Evolutionary conservation across 2,113 vertebrate genomes (phyloP), one percentile per base, ranked within the genome.

Genomic region (Narcine bancroftii): DNA sequence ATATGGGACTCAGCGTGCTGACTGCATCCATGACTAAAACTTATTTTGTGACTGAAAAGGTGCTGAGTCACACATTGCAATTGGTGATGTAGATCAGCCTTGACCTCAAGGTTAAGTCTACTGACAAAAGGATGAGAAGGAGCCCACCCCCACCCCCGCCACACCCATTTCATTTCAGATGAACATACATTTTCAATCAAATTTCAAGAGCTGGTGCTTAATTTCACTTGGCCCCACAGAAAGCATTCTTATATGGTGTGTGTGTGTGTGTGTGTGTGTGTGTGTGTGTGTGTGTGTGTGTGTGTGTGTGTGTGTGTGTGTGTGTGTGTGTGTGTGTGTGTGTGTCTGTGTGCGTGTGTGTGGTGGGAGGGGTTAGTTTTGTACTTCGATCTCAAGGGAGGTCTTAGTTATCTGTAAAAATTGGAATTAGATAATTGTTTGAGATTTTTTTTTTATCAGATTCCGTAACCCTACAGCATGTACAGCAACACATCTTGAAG

Each of bases 391-490:
- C 79, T 2, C 79, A 29, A 83, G 79, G 79, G 79, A 83, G 79
- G 47, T 47, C 79, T 83, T 83, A n/a, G 79, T 83, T 53, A 53
- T 83, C 79, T 53, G 79, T 83, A 83, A 83, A 83, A 83, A 53
- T 83, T 47, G 47, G 47, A 50, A 53, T 60, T 60, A 24, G 53
- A 60, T 56, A 85, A 60, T 85, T 60, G 53, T 50, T 60, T 60
- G 50, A 60, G 53, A 60, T 21, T 60, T 56, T 60, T 21, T 60
- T 56, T 60, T 85, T 6, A 33, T 36, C 33, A 6, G 81, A 85
- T 85, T 13, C 53, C 50, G 21, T 7, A 1, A 9, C 10, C 15
- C 81, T 63, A 36, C 81, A 19, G 81, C 6, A 33, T 60, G 79
- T 56, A 6, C 10, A 33, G 79, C 33, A n/a, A 56, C 47, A 83